Evolutionary conservation across 2,113 vertebrate species (phyloP).

Genomic region (Amia ocellicauda): DNA sequence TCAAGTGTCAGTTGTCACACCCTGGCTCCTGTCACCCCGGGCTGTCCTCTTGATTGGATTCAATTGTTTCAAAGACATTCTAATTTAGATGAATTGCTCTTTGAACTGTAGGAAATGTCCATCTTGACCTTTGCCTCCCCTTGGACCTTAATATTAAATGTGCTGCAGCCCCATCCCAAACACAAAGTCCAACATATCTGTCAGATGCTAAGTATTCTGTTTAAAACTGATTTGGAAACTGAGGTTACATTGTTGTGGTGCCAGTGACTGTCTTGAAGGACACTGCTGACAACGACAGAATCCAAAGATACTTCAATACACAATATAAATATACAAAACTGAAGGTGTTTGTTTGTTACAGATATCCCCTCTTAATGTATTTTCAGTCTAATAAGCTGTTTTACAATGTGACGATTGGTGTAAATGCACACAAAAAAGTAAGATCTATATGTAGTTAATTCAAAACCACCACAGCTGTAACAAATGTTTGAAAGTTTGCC

Average conservation of each 20-base stretch:
- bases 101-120: constrained; percentile 67
- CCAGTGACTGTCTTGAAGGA: not conserved
- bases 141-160: constrained; percentile 39
- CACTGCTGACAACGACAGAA: too few species aligned
- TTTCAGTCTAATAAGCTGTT: too few species aligned
- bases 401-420: too few species aligned
- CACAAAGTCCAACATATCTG: constrained; percentile 34
- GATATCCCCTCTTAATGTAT: too few species aligned
- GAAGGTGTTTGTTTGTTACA: not conserved
- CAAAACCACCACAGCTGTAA: too few species aligned
- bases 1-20: constrained; percentile 67
- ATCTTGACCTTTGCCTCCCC: constrained; percentile 65
- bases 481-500: too few species aligned
- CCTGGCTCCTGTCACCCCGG: constrained; percentile 58
- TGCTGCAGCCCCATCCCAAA: constrained; percentile 42
- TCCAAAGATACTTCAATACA: not conserved
- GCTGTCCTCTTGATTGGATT: constrained; percentile 61
- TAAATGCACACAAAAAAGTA: too few species aligned
- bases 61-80: constrained; percentile 45
- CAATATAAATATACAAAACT: too few species aligned
- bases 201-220: not conserved
- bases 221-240: not conserved
- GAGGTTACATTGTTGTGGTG: not conserved
- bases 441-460: too few species aligned
- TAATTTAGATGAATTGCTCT: constrained; percentile 69